A percentile compares a stretch with the other conserved stretches of the same genome.
Conservation (phyloP, 2,888 invertebrate species). For the Orgyia antiqua region DNA sequence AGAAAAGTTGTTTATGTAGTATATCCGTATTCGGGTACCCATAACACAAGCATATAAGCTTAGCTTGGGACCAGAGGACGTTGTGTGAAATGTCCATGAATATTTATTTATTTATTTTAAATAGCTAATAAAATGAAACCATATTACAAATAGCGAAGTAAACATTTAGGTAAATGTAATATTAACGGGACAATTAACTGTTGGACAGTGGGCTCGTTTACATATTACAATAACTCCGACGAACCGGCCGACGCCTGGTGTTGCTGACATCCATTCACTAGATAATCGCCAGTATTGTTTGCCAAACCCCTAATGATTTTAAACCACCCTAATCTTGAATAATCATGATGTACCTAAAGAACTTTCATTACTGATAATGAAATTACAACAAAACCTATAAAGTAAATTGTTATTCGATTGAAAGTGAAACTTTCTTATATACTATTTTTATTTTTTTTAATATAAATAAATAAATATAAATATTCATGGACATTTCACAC, state of each 20-base stretch:
- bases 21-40: too few species aligned
- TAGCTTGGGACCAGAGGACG: too few species aligned
- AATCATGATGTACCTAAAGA: slow-evolving; percentile 48
- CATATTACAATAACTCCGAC: slow-evolving; percentile 55
- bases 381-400: slow-evolving; percentile 23
- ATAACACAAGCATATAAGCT: too few species aligned
- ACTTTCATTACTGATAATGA: slow-evolving; percentile 55
- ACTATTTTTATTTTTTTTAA: too few species aligned
- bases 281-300: slow-evolving; percentile 65
- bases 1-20: too few species aligned
- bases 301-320: slow-evolving; percentile 57
- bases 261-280: slow-evolving; percentile 58
- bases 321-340: slow-evolving; percentile 55
- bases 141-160: slow-evolving; percentile 14
- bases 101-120: too few species aligned
- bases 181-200: slow-evolving; percentile 47
- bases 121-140: too few species aligned
- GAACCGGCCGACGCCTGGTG: slow-evolving; percentile 30
- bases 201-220: slow-evolving; percentile 47
- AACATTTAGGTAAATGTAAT: slow-evolving; percentile 33
- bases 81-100: too few species aligned
- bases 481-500: too few species aligned
- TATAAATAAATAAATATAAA: too few species aligned
- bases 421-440: not conserved
- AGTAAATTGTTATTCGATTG: slow-evolving; percentile 15